Conservation (phyloP, 53 echinoderm and acorn worm species). For the Mesocentrotus franciscanus region DNA sequence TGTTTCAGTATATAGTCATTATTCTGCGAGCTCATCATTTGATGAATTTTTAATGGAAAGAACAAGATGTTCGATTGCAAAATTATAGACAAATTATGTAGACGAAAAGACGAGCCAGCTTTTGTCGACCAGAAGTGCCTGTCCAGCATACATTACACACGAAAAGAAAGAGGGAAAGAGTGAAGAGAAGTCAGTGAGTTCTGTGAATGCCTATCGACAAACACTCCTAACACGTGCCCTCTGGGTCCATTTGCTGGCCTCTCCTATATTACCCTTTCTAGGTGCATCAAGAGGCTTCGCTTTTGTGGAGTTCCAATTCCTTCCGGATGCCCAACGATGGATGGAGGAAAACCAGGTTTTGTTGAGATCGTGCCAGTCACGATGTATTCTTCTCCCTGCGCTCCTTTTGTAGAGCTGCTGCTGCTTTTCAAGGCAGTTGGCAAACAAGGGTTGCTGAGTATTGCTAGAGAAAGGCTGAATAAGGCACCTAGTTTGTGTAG, state of each 20-base stretch:
- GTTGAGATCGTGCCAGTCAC: conserved; percentile 64
- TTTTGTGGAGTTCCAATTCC: conserved; percentile 99
- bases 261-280: conserved; percentile 85
- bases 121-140: conserved; percentile 43
- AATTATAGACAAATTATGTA: too few species aligned
- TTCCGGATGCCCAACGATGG: conserved; percentile 98
- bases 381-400: conserved; percentile 44
- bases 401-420: conserved; percentile 17
- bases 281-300: conserved; percentile 99
- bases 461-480: conserved; percentile 15
- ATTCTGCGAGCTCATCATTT: not conserved
- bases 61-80: not conserved
- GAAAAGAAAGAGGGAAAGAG: conserved; percentile 31
- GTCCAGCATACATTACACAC: conserved; percentile 28
- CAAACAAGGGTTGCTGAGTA: conserved; percentile 63
- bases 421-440: not conserved
- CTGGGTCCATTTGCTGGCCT: conserved; percentile 74
- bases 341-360: conserved; percentile 99
- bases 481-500: not conserved
- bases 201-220: conserved; percentile 56
- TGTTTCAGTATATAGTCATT: conserved; percentile 27
- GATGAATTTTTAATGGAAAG: too few species aligned
- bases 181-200: conserved; percentile 25
- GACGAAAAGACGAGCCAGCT: not conserved
- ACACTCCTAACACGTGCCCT: conserved; percentile 52